phyloP scores from a whole-genome alignment of 2,113 vertebrate species.

The Sapayoa aenigma region DNA sequence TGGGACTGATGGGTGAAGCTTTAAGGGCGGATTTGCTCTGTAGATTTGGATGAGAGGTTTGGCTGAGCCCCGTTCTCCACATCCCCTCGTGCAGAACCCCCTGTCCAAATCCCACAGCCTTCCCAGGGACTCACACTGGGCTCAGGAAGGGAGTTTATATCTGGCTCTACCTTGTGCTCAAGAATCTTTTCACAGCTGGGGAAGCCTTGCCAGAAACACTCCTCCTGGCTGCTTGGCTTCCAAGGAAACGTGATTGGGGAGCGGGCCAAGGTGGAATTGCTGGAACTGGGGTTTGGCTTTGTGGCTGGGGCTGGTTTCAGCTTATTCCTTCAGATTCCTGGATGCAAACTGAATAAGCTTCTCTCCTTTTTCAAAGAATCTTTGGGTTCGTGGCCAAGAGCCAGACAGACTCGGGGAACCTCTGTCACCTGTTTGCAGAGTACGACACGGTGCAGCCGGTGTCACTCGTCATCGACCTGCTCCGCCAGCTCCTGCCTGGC shows the following conservation, averaged over 20 bases:
- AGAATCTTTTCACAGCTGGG: conserved; percentile 11
- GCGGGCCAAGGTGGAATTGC: conserved; percentile 4
- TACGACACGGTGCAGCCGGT: conserved; percentile 77
- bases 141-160: neutral
- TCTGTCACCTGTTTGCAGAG: conserved; percentile 90
- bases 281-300: neutral
- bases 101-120: neutral
- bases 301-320: neutral
- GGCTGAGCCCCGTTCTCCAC: neutral
- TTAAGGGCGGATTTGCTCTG: neutral
- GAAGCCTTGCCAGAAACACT: conserved; percentile 35
- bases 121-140: neutral
- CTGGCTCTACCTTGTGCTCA: conserved; percentile 32
- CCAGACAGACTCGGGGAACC: conserved; percentile 79
- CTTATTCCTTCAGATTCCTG: neutral
- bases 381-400: conserved; percentile 91
- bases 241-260: conserved; percentile 49
- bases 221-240: conserved; percentile 2
- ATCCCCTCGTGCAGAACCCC: neutral
- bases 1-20: neutral
- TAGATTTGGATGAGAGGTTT: neutral
- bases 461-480: conserved; percentile 69
- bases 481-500: conserved; percentile 70
- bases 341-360: neutral
- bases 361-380: conserved; percentile 73